Conservation (phyloP, 2,113 vertebrate species). For the Dromiciops gliroides region DNA sequence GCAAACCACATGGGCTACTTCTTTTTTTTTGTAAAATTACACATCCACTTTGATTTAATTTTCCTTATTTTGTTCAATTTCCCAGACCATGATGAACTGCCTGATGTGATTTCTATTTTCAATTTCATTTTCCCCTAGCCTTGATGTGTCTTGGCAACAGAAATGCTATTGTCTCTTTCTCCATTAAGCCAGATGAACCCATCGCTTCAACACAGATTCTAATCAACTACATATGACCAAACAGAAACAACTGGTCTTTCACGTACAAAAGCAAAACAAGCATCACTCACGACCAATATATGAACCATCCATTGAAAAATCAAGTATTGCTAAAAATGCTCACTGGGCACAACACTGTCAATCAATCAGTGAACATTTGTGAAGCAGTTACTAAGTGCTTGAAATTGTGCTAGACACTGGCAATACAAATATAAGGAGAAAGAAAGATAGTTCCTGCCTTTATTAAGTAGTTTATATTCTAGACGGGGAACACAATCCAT, state of each 20-base stretch:
- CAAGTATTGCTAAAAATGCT: background rate
- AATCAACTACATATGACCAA: background rate
- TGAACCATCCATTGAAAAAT: background rate
- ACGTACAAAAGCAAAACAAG: accelerated
- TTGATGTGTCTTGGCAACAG: background rate
- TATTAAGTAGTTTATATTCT: background rate
- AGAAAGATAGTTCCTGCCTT: background rate
- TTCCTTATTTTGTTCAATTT: background rate
- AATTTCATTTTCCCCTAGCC: background rate
- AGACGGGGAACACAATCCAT: background rate
- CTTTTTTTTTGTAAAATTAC: background rate
- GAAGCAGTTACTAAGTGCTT: background rate
- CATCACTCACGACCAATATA: accelerated
- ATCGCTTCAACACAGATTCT: background rate
- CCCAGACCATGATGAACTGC: background rate
- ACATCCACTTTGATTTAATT: accelerated
- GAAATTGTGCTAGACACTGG: background rate
- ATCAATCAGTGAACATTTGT: background rate
- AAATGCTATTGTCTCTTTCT: background rate
- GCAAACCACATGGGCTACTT: accelerated
- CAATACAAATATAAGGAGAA: background rate
- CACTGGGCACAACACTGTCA: background rate
- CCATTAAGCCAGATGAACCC: background rate
- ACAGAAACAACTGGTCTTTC: background rate
- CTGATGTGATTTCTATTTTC: background rate